Base-by-base conservation (phyloP, 2,797 vertebrate species). In the Micromesistius poutassou region DNA sequence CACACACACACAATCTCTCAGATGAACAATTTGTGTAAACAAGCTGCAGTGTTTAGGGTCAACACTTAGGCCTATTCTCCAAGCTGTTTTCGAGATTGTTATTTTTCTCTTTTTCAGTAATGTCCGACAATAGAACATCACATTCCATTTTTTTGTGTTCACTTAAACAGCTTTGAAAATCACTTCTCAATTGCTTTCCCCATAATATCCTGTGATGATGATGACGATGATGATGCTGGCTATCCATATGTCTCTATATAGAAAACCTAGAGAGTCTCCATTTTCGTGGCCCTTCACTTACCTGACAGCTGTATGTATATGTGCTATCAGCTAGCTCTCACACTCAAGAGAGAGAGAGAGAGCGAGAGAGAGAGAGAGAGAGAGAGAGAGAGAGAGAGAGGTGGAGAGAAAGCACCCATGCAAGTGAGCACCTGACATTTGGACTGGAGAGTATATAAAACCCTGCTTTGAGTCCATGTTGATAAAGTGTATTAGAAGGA, bases 261-360 rank as follows among this genome's bases (percentile, higher is more conserved):
- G 89, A 89, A 86, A 90, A 86, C 89, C 88, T 90, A 83, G 86
- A 90, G 89, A 87, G 86, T 82, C 78, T 88, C 85, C 76, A 89
- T 91, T 91, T 90, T 76, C 80, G 81, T 71, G 79, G 85, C 85
- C 85, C 89, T 90, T 88, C 91, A 90, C 87, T 90, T 88, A 92
- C 87, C 89, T 91, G 88, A 84, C 89, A 93, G 91, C 91, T 93
- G 90, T 90, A 93, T 92, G 91, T 91, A 93, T 92, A 92, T 89
- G 86, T 85, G 87, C 85, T 82, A 85, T 90, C 91, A 89, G 5
- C 88, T 28, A 89, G 5, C 88, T 28, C 80, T 79, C n/a, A 80
- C 87, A 86, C 90, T 89, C 55, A 16, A 90, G 62, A 66, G n/a
- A 66, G n/a, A 66, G 62, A 28, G 7, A 50, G 46, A 50, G 16